Evolutionary conservation across 2,888 invertebrate species (phyloP).

Genomic region (Tholera decimalis): DNA sequence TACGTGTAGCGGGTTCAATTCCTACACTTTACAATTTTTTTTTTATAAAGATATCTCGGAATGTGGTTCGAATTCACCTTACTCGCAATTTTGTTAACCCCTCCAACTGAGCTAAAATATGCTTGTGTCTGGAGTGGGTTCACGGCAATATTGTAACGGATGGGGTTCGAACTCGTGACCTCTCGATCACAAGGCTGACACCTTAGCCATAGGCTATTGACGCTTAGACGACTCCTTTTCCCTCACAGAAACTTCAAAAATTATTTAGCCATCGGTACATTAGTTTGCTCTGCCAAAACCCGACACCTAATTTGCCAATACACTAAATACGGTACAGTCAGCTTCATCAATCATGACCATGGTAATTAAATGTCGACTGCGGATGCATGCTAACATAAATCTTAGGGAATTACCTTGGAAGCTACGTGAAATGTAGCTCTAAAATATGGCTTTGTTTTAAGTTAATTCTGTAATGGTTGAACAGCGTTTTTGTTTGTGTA

Average conservation of each 20-base stretch:
- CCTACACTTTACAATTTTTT: too few species aligned
- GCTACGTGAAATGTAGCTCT: conserved; percentile 31
- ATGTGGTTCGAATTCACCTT: too few species aligned
- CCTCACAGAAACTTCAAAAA: neutral
- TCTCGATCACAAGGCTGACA: too few species aligned
- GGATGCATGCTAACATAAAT: conserved; percentile 71
- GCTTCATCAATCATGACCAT: conserved; percentile 73
- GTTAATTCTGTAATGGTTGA: conserved; percentile 31
- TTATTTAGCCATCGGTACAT: neutral
- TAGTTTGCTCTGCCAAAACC: neutral
- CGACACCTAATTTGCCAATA: conserved; percentile 28
- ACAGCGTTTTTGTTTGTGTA: conserved; percentile 16
- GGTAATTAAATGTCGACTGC: conserved; percentile 78
- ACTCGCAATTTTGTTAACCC: too few species aligned
- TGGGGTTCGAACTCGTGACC: too few species aligned
- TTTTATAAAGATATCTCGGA: too few species aligned
- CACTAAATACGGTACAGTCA: conserved; percentile 41
- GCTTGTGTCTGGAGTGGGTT: too few species aligned
- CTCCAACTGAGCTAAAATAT: too few species aligned
- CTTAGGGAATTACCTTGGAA: conserved; percentile 55
- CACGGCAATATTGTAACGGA: too few species aligned
- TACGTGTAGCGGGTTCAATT: too few species aligned
- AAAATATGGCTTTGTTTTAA: conserved; percentile 53
- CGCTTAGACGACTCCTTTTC: too few species aligned
- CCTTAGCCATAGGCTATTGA: too few species aligned